Conservation (phyloP, 2,888 invertebrate species). For the Phalera bucephala region DNA sequence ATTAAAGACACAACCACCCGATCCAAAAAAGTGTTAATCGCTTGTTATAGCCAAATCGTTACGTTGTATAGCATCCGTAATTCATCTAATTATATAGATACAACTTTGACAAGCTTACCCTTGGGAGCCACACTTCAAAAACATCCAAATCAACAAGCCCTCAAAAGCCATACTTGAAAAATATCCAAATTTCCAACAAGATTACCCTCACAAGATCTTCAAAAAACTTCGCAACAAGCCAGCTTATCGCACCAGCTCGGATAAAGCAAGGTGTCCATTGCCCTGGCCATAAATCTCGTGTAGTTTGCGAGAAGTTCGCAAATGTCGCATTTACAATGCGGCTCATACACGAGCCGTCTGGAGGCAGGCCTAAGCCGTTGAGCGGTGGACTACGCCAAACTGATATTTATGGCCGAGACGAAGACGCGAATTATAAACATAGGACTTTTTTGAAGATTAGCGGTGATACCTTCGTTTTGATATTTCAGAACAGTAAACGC, state of each 20-base stretch:
- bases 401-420: conserved; percentile 71
- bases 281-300: conserved; percentile 51
- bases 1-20: no score
- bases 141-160: no score
- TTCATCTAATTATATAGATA: no score
- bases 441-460: conserved; percentile 31
- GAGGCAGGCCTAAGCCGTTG: conserved; percentile 42
- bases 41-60: no score
- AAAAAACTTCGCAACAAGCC: conserved; percentile 24
- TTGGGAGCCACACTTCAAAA: no score
- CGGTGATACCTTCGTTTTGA: conserved; percentile 8
- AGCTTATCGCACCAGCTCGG: conserved; percentile 29
- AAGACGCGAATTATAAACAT: conserved; percentile 38
- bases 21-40: no score
- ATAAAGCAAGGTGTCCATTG: conserved; percentile 55
- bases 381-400: conserved; percentile 41
- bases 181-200: no score
- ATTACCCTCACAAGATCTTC: conserved; percentile 18
- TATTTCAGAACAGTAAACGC: no score
- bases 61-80: no score
- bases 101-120: no score
- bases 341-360: conserved; percentile 46
- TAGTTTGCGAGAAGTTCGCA: conserved; percentile 47
- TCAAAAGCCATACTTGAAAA: no score
- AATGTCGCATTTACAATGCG: conserved; percentile 72